These are phyloP conservation scores for Dermatophagoides farinae DNA, from an alignment of 1,140 invertebrate genomes.

Conservation along the genomic window DNA sequence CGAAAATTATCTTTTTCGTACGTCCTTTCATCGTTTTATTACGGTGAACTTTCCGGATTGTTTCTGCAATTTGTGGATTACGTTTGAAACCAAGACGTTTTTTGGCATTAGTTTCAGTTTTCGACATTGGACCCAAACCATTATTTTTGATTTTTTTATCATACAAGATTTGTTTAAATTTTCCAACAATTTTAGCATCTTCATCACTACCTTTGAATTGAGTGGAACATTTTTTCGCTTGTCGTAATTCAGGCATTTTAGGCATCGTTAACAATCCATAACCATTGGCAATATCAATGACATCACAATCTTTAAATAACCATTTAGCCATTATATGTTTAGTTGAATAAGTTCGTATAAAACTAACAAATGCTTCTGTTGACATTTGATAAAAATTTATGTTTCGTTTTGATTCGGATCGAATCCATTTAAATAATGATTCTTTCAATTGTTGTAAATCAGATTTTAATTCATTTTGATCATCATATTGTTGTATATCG, in stretches of 20 bases:
- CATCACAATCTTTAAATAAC: conserved; percentile 44
- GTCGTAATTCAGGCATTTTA: conserved; percentile 78
- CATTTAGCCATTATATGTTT: conserved; percentile 10
- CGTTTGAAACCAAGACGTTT: conserved; percentile 6
- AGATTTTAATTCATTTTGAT: conserved; percentile 4
- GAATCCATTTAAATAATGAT: background rate
- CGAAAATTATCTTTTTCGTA: conserved; percentile 32
- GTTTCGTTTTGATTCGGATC: conserved; percentile 30
- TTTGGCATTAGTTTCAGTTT: conserved; percentile 49
- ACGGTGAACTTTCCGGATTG: conserved; percentile 30
- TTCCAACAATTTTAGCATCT: conserved; percentile 34
- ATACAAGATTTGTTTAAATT: conserved; percentile 42
- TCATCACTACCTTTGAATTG: conserved; percentile 47
- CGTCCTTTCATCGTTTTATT: conserved; percentile 31
- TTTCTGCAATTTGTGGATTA: conserved; percentile 41
- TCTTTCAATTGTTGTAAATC: conserved; percentile 28
- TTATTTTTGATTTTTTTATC: background rate
- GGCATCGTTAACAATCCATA: conserved; percentile 78
- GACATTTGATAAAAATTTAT: conserved; percentile 65
- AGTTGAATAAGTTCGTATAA: conserved; percentile 59
- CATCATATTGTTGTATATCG: conserved; percentile 19
- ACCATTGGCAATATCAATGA: conserved; percentile 59
- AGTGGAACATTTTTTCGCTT: conserved; percentile 41
- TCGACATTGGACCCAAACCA: conserved; percentile 40
- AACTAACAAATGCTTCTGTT: conserved; percentile 81